Evolutionary conservation across 2,888 invertebrate species (phyloP), one percentile per base, ranked within the genome.

Genomic region (Agrochola lota): DNA sequence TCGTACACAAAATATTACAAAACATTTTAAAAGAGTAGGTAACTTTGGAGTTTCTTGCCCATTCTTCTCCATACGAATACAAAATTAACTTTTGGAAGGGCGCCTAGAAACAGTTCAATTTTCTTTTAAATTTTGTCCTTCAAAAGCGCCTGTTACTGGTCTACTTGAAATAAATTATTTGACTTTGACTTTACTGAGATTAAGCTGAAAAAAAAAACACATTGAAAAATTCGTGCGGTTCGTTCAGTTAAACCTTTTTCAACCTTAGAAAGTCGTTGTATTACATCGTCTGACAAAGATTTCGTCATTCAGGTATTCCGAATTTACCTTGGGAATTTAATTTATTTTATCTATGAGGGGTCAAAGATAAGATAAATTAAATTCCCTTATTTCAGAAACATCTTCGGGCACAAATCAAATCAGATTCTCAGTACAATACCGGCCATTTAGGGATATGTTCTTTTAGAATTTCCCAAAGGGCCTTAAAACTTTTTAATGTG

Each of bases 401-500:
- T 73, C 49, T 84, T 60, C 12, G 30, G 35, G 23, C 63, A 78
- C 46, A 78, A 71, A 74, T 71, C 46, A 74, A 78, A 85, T 78
- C 66, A 57, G 59, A 49, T 59, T 71, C 64, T 9, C 57, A 49
- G 75, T 70, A 81, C 75, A 81, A 85, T 74, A 72, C 73, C 40
- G 71, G 71, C 59, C 77, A 74, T 63, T 83, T 72, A 73, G 63
- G 67, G 26, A 66, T 80, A 75, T 59, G 71, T 71, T 67, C 71
- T 81, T 85, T 78, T 64, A 17, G 72, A 62, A 70, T 75, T 77
- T 66, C 73, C 68, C 60, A 76, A 85, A 84, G 71, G 76, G 71
- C 72, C 40, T 64, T 66, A 64, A 81, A 89, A 87, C 74, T 87
- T 90, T 87, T 75, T 85, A 84, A 88, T 82, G 71, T 82, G 78